phyloP scores from a whole-genome alignment of 2,888 invertebrate genomes.

The Eupithecia inturbata region DNA sequence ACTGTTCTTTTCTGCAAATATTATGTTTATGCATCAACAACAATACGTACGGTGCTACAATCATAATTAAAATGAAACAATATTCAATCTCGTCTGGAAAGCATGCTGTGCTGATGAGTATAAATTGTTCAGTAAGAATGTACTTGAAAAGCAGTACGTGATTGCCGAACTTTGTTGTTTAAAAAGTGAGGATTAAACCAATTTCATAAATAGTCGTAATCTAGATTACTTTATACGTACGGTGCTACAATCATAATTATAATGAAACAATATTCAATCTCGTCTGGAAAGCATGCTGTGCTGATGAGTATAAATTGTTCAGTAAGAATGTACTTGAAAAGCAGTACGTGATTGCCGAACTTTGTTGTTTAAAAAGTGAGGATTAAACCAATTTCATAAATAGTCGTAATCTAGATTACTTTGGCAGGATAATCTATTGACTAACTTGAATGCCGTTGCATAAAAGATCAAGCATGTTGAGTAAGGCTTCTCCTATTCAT shows the following conservation, averaged over 20 bases:
- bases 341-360: slow-evolving; percentile 8
- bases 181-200: background rate
- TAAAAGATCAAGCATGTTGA: background rate
- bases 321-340: slow-evolving; percentile 16
- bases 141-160: slow-evolving; percentile 23
- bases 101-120: background rate
- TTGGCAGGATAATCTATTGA: background rate
- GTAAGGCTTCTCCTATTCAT: background rate
- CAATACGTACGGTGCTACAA: slow-evolving; percentile 40
- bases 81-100: slow-evolving; percentile 20
- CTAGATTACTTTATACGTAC: too few species aligned
- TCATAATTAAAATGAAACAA: slow-evolving; percentile 27
- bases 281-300: slow-evolving; percentile 1
- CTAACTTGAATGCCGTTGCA: background rate
- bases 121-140: background rate
- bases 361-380: background rate
- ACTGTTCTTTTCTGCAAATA: slow-evolving; percentile 67
- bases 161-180: background rate
- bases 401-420: background rate
- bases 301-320: background rate
- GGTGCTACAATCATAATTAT: slow-evolving; percentile 36
- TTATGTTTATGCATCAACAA: slow-evolving; percentile 55
- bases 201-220: background rate
- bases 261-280: slow-evolving; percentile 28
- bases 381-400: background rate